phyloP scores from a whole-genome alignment of 2,888 invertebrate species.

The Drosophila phalerata region DNA sequence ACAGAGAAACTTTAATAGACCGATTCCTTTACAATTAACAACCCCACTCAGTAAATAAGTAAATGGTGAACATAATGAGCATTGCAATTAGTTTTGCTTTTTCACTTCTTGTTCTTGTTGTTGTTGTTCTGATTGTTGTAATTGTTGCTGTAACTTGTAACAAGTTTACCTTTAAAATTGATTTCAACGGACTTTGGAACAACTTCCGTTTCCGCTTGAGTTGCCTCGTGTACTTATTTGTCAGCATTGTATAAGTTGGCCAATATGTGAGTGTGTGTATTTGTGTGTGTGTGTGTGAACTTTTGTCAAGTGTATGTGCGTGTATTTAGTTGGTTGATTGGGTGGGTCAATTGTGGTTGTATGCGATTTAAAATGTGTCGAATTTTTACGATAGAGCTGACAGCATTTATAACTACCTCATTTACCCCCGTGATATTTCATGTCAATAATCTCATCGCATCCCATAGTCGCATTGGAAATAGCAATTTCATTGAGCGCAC shows the following conservation, averaged over 20 bases:
- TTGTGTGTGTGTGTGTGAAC: constrained; percentile 33
- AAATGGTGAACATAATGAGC: constrained; percentile 58
- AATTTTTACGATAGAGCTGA: constrained; percentile 43
- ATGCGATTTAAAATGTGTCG: constrained; percentile 25
- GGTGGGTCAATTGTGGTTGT: constrained; percentile 22
- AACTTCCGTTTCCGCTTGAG: constrained; percentile 76
- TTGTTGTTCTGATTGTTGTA: constrained; percentile 30
- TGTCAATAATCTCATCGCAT: constrained; percentile 41
- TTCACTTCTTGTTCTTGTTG: constrained; percentile 19
- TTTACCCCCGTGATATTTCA: constrained; percentile 41
- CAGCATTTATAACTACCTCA: constrained; percentile 50
- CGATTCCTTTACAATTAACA: neutral
- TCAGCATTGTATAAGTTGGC: constrained; percentile 50
- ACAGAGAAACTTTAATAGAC: neutral
- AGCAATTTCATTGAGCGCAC: constrained; percentile 67
- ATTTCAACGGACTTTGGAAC: constrained; percentile 77
- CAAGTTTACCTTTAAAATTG: constrained; percentile 78
- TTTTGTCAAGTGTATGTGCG: constrained; percentile 44
- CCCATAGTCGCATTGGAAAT: constrained; percentile 20
- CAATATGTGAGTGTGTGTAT: constrained; percentile 15
- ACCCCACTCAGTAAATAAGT: neutral
- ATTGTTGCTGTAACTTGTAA: constrained; percentile 49
- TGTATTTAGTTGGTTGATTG: constrained; percentile 17
- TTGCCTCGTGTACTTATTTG: constrained; percentile 60
- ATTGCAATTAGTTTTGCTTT: constrained; percentile 69